Evolutionary conservation across 2,888 invertebrate genomes (phyloP), one percentile per base, ranked within the genome.

Genomic region (Pasiphila rectangulata): DNA sequence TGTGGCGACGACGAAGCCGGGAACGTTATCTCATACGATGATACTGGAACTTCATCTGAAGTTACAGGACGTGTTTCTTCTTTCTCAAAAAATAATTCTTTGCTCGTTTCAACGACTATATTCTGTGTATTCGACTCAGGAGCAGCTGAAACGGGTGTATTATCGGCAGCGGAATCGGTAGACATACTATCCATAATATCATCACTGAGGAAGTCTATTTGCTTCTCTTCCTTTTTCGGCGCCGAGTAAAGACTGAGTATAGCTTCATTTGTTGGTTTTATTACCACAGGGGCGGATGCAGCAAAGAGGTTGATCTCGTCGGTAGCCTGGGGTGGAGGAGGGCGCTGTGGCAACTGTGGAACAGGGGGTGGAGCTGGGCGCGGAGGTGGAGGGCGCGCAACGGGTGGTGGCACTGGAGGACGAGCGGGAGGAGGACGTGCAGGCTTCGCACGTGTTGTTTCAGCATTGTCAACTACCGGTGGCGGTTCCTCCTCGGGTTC

Each of bases 241-340:
- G 77, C 75, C 0, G 89, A 78, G 55, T 91, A 92, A 30, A 92
- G 72, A 66, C 91, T 92, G 23, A 92, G 64, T 40, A 92, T 92
- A 34, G 87, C 92, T 67, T 91, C 91, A 51, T 90, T 92, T 3
- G 90, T 87, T 25, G 92, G 91, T 54, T 86, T 87, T 0, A 74
- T 51, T 2, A 78, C 70, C 15, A 83, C 78, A 1, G 91, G 91
- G 38, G 80, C 85, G 0, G 90, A 91, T 12, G 90, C 90, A 36
- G 91, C 92, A 46, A 92, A 91, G 1, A 92, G 72, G 60, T 91
- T 92, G 3, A 91, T 88, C 20, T 90, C 90, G 36, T 83, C 83
- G 1, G 48, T 29, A 0, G 72, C 57, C 20, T 77, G 78, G 35
- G 68, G 64, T 36, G 66, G 54, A 29, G 51, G 54, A 4, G 55